Evolutionary conservation across 2,113 vertebrate species (phyloP), one percentile per base, ranked within the genome.

Genomic region (Himantopus leucocephalus): DNA sequence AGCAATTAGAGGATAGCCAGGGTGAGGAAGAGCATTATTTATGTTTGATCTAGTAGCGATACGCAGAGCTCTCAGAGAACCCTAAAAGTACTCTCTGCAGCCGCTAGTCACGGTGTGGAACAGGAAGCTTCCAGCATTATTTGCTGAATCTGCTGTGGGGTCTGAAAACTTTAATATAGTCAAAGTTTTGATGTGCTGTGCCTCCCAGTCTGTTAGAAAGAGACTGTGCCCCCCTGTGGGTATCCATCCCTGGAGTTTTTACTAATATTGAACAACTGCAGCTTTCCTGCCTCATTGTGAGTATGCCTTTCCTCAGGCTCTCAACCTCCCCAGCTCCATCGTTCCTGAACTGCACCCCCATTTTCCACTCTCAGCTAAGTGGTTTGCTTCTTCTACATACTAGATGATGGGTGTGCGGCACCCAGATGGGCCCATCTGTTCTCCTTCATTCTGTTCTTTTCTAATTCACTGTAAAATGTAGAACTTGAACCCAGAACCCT

Each of bases 401-500:
- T 5, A 43, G 14, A 3, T 12, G n/a, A 19, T 35, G 60, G 10
- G 26, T 8, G 27, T 21, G 68, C 10, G 45, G 29, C 41, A 39
- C 81, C 45, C 6, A 1, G 8, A 6, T 6, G 67, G 50, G 10
- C 56, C 55, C 73, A 16, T 21, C 56, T 62, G 52, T 13, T 56
- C 77, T 47, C 8, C 66, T 66, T 15, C 60, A 3, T 48, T 41
- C 60, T 66, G 29, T 45, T 79, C 62, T 66, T 66, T 55, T 30
- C 60, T 15, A 14, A 13, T 37, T 37, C 67, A 0, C 37, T 3
- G 82, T 1, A 9, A 17, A 35, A 30, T 0, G 15, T 32, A 9
- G 60, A 16, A 32, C 66, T 35, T 55, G 34, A 71, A 52, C 32
- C 5, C 67, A 53, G 52, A 43, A 26, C 24, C 35, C 32, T 21